Percentiles rank a stretch among this genome's conserved stretches.
phyloP scores from a whole-genome alignment of 2,797 vertebrate genomes.

The Lithobates sylvaticus region DNA sequence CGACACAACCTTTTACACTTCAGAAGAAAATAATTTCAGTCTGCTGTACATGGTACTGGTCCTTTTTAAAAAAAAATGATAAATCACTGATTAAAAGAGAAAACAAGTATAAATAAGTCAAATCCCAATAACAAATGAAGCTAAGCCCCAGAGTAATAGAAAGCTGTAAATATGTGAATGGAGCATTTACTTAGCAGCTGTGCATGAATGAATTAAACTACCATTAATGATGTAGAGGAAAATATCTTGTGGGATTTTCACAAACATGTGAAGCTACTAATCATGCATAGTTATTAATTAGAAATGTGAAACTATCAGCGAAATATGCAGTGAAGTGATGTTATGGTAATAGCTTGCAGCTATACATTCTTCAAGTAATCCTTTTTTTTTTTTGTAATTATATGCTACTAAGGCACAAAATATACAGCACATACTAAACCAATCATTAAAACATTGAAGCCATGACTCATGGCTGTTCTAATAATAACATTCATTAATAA shows the following conservation, averaged over 20 bases:
- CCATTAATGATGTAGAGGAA: slow-evolving; percentile 2
- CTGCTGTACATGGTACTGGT: no score
- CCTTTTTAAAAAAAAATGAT: no score
- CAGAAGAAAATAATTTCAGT: no score
- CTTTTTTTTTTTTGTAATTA: neutral
- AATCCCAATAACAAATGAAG: slow-evolving; percentile 1
- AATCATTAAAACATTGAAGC: neutral
- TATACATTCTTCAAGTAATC: slow-evolving; percentile 1
- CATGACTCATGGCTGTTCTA: no score
- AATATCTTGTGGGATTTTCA: slow-evolving; percentile 36
- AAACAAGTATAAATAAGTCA: slow-evolving; percentile 13
- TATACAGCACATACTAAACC: neutral
- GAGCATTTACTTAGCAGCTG: slow-evolving; percentile 17
- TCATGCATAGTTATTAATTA: slow-evolving; percentile 38
- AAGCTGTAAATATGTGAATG: slow-evolving; percentile 31
- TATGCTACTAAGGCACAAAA: neutral
- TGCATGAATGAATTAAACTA: slow-evolving; percentile 29
- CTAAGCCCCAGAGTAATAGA: neutral
- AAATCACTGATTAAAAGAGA: neutral
- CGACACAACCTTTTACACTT: no score
- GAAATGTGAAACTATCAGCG: neutral
- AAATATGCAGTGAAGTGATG: slow-evolving; percentile 2
- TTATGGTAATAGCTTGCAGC: neutral
- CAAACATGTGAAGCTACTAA: slow-evolving; percentile 20
- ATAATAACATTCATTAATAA: no score